Conservation (phyloP, 2,797 vertebrate species). For the Oreochromis grahami region DNA sequence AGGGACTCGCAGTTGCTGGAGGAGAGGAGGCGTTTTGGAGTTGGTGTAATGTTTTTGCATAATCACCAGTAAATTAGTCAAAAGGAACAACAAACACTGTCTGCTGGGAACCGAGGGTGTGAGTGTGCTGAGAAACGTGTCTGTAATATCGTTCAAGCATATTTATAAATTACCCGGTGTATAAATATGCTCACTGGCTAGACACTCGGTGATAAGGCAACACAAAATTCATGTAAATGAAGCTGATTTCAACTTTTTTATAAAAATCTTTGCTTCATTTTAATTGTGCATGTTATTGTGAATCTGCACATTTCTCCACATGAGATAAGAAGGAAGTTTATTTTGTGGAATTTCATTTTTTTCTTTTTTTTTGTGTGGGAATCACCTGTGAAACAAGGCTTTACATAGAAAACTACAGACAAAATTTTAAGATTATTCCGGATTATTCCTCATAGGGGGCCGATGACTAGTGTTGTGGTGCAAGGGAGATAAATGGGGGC, state of each 20-base stretch:
- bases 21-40: conserved; percentile 34
- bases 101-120: conserved; percentile 31
- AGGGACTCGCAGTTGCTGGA: neutral
- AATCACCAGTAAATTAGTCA: conserved; percentile 48
- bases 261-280: neutral
- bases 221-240: neutral
- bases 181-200: neutral
- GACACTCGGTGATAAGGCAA: neutral
- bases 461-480: fast-evolving
- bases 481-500: neutral
- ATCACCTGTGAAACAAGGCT: neutral
- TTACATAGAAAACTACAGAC: conserved; percentile 11
- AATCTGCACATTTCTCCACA: neutral
- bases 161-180: neutral
- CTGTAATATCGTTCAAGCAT: neutral
- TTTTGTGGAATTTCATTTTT: neutral
- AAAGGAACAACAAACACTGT: conserved; percentile 47
- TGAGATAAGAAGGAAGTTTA: neutral
- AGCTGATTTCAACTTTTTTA: neutral
- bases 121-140: neutral
- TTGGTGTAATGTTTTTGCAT: conserved; percentile 42
- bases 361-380: neutral
- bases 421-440: conserved; percentile 35
- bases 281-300: neutral
- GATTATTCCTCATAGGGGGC: neutral